Base-by-base conservation (phyloP, 2,888 invertebrate species). In the Eumacrocentrus americanus region DNA sequence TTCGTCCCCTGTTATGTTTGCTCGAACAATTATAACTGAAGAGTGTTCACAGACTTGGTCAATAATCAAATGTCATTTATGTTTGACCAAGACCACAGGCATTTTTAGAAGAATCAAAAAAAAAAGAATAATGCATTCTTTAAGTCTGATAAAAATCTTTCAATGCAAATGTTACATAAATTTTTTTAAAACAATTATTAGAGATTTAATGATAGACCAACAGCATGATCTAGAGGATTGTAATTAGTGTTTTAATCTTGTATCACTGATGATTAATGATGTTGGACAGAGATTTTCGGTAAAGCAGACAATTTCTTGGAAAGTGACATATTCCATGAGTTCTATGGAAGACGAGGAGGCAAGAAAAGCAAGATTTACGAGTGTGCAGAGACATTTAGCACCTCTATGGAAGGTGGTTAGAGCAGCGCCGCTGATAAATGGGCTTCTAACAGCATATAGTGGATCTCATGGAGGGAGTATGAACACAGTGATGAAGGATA, bases 311-410 rank as follows among this genome's bases (percentile, higher is more conserved):
- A 47, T 58, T 58, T 54, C 22, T 40, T 37, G 9, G 46, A 47
- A 57, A 40, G 20, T 40, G 25, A 59, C 22, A 38, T n/a, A n/a
- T 44, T 42, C 25, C 11, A 48, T 48, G 34, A 53, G n/a, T 47
- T 37, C 38, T 46, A 52, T 47, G 29, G 25, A 46, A 25, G 5
- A 11, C 5, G 23, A 38, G 60, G 22, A 48, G 22, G 38, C 51
- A 42, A 14, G 50, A 20, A 51, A 42, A 42, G 57, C 58, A 63
- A 77, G 76, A 77, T 76, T 76, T 77, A 76, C 72, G 76, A 77
- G 77, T 76, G 64, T 74, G 68, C 72, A 57, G 63, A 73, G 68
- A 70, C 75, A 73, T 70, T 76, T 76, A 77, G 70, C 76, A 73
- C 70, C 64, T 73, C 66, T 65, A 66, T 69, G 70, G 70, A 74